A percentile compares a stretch with the other conserved stretches of the same genome.
These are phyloP conservation scores for Leptoclinus maculatus DNA, from an alignment of 2,797 vertebrate genomes.

Conservation along the genomic window DNA sequence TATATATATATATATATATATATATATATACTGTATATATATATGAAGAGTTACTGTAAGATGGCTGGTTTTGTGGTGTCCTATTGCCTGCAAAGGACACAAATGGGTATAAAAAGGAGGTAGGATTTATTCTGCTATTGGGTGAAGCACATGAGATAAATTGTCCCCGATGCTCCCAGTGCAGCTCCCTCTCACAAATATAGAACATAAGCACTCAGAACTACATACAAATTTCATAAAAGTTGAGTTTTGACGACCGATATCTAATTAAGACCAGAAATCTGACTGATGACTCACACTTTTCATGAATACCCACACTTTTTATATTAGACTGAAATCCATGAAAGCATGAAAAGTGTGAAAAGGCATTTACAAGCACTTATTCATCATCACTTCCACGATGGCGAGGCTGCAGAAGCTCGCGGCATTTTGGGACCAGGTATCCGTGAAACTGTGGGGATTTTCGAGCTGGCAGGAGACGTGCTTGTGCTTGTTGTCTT, in stretches of 20 bases:
- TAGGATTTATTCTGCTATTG: conserved; percentile 68
- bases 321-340: conserved; percentile 29
- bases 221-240: conserved; percentile 20
- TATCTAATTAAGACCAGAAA: conserved; percentile 22
- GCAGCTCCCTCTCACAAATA: conserved; percentile 28
- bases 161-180: conserved; percentile 22
- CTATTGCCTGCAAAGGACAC: conserved; percentile 82
- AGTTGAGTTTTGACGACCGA: conserved; percentile 18
- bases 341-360: conserved; percentile 19
- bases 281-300: conserved; percentile 12
- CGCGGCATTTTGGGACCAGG: conserved; percentile 78
- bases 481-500: conserved; percentile 66
- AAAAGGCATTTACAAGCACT: background rate
- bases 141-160: conserved; percentile 24
- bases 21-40: conserved; percentile 1
- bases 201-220: conserved; percentile 25
- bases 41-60: conserved; percentile 19
- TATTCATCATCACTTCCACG: conserved; percentile 80
- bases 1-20: too few species aligned
- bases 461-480: conserved; percentile 67
- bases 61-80: conserved; percentile 48
- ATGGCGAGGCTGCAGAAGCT: conserved; percentile 71
- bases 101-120: conserved; percentile 75
- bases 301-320: conserved; percentile 16
- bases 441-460: conserved; percentile 68